Evolutionary conservation across 2,797 vertebrate species (phyloP).

Genomic region (Sebastiscus tertius): DNA sequence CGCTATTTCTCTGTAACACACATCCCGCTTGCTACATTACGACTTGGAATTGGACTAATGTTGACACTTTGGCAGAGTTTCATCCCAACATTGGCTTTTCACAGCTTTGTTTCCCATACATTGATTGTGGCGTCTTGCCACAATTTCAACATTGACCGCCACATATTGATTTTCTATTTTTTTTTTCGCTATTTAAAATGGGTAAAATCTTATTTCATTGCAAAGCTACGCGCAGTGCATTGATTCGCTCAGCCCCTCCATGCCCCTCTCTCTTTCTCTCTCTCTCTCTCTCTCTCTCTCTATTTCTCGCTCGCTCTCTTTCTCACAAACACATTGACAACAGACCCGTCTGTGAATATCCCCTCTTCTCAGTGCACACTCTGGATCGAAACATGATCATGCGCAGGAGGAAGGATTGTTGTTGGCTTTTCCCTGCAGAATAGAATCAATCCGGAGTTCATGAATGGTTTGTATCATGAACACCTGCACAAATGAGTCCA

Average conservation of each 20-base stretch:
- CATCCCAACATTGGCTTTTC: not conserved
- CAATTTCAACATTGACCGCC: not conserved
- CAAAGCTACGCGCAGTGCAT: not conserved
- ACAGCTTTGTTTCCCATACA: not conserved
- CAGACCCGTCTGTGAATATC: not conserved
- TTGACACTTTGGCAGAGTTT: constrained; percentile 11
- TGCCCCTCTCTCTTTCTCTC: not conserved
- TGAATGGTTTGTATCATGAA: not conserved
- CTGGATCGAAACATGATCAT: not conserved
- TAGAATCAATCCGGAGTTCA: not conserved
- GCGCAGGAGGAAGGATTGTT: not conserved
- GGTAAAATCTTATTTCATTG: not conserved
- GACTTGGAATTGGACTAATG: not conserved
- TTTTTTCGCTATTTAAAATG: not conserved
- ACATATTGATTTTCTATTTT: not conserved
- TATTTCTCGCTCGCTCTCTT: too few species aligned
- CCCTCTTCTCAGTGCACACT: not conserved
- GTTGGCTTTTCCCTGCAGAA: not conserved
- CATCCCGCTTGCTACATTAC: constrained; percentile 15
- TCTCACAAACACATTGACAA: too few species aligned
- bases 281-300: too few species aligned
- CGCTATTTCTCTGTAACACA: constrained; percentile 49
- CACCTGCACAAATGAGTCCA: not conserved
- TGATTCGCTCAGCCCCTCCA: not conserved
- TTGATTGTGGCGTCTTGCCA: not conserved